Percentiles rank a stretch among this genome's conserved stretches.
Evolutionary conservation across 2,888 invertebrate genomes (phyloP).

Genomic region (Athripsodes cinereus): DNA sequence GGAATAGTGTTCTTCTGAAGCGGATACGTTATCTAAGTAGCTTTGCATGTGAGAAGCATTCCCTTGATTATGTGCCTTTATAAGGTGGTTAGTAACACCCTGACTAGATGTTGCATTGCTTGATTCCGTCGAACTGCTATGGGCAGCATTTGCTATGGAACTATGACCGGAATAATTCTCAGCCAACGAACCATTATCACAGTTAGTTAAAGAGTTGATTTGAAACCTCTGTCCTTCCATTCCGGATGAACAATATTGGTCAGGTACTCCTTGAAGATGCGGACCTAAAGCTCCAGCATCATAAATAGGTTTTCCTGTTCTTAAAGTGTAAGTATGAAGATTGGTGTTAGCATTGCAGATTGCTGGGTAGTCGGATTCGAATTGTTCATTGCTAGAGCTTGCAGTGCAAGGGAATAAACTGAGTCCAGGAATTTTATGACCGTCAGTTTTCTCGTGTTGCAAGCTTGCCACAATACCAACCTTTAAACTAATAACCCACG

Average conservation of each 20-base stretch:
- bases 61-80: slow-evolving; percentile 45
- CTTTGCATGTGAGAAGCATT: slow-evolving; percentile 29
- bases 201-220: slow-evolving; percentile 50
- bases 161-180: slow-evolving; percentile 59
- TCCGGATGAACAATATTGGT: slow-evolving; percentile 43
- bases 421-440: slow-evolving; percentile 64
- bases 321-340: slow-evolving; percentile 73
- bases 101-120: slow-evolving; percentile 49
- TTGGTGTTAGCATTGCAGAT: slow-evolving; percentile 83
- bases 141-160: slow-evolving; percentile 50
- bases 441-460: slow-evolving; percentile 66
- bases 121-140: slow-evolving; percentile 49
- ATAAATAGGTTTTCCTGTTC: slow-evolving; percentile 71
- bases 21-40: slow-evolving; percentile 48
- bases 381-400: slow-evolving; percentile 78
- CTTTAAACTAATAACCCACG: slow-evolving; percentile 79
- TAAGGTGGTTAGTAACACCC: slow-evolving; percentile 48
- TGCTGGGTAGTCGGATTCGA: slow-evolving; percentile 77
- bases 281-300: slow-evolving; percentile 52
- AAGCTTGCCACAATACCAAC: slow-evolving; percentile 50
- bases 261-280: slow-evolving; percentile 39
- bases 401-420: slow-evolving; percentile 78
- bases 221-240: slow-evolving; percentile 45
- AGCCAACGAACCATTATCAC: slow-evolving; percentile 57
- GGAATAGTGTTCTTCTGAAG: slow-evolving; percentile 49